phyloP scores from a whole-genome alignment of 2,888 invertebrate species.

The Xiphydria camelus region DNA sequence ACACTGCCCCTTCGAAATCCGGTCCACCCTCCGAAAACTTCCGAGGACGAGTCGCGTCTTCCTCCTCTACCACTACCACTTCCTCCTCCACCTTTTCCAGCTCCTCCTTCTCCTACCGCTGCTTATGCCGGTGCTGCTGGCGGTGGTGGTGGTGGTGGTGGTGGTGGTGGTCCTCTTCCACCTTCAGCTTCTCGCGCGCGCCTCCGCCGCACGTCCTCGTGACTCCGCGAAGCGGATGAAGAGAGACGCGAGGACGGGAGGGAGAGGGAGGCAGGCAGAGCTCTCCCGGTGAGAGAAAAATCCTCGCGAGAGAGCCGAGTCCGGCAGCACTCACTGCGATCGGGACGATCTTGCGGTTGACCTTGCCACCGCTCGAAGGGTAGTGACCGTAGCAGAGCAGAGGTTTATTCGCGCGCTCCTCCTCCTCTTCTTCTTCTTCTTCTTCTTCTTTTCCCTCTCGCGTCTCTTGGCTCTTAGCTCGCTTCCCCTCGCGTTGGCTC shows the following conservation, averaged over 20 bases:
- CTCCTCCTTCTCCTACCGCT: too few relatives aligned
- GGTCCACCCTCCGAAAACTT: too few relatives aligned
- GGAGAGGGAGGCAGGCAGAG: not conserved
- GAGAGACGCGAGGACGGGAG: constrained; percentile 24
- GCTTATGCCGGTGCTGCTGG: too few relatives aligned
- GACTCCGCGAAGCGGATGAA: constrained; percentile 2
- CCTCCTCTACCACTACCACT: too few relatives aligned
- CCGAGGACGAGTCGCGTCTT: too few relatives aligned
- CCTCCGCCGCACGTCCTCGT: constrained; percentile 1
- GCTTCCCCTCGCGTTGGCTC: not conserved
- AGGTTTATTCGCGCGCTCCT: not conserved
- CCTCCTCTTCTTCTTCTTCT: not conserved
- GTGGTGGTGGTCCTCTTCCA: too few relatives aligned
- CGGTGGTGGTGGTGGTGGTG: too few relatives aligned
- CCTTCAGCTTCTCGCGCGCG: constrained; percentile 7
- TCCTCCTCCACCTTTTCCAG: too few relatives aligned
- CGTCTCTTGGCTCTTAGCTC: not conserved
- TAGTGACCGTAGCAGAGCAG: constrained; percentile 35
- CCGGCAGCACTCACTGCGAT: constrained; percentile 15
- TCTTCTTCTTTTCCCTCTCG: not conserved
- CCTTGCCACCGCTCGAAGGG: constrained; percentile 46
- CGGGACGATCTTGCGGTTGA: constrained; percentile 42
- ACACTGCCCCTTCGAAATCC: too few relatives aligned
- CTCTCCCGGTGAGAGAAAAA: too few relatives aligned
- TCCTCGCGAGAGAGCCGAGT: not conserved